phyloP scores from a whole-genome alignment of 2,797 vertebrate species.

The Apodemus agrarius region DNA sequence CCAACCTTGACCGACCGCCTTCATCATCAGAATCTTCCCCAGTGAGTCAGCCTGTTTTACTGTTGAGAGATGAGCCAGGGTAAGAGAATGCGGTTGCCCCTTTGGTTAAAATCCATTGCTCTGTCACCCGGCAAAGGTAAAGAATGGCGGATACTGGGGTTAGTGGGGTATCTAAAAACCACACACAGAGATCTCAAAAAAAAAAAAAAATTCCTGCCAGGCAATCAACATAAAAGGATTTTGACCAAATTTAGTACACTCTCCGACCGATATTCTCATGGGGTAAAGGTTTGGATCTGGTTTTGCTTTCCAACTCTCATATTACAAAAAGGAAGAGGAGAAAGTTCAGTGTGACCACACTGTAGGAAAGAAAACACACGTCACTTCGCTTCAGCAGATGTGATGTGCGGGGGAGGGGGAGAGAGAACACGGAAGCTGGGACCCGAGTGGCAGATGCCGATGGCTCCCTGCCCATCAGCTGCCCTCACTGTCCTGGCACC shows the following conservation, averaged over 20 bases:
- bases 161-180: neutral
- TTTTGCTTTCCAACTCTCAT: neutral
- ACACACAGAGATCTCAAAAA: neutral
- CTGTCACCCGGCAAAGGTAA: neutral
- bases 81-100: neutral
- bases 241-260: neutral
- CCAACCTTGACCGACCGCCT: no score
- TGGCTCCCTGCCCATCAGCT: neutral
- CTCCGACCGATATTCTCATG: neutral
- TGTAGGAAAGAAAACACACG: neutral
- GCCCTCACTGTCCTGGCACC: neutral
- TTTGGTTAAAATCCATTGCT: neutral
- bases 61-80: constrained; percentile 19
- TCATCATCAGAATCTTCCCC: neutral
- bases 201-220: neutral
- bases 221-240: constrained; percentile 42
- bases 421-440: neutral
- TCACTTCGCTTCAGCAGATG: neutral
- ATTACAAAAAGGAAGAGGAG: neutral
- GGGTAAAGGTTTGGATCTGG: neutral
- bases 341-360: neutral
- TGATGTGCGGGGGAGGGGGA: neutral
- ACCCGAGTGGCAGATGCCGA: neutral
- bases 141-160: neutral
- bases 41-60: neutral